phyloP scores from a whole-genome alignment of 1,140 invertebrate species.

The Caenorhabditis tropicalis region DNA sequence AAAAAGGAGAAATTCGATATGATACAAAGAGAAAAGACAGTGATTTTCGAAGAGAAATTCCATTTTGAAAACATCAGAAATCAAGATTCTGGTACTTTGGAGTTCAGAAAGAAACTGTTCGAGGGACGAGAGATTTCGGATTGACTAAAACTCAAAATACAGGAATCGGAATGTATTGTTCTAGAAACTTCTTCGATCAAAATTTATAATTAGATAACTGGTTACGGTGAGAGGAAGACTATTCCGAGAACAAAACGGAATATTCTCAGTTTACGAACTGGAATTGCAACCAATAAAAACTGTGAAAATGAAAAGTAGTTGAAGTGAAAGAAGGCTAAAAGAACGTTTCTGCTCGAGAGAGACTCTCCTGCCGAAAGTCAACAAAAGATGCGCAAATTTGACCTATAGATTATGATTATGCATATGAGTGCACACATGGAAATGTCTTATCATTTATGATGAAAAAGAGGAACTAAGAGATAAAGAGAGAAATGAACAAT shows the following conservation, averaged over 20 bases:
- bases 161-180: too few relatives aligned
- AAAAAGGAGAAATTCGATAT: slow-evolving; percentile 6
- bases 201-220: too few relatives aligned
- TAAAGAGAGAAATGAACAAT: background rate
- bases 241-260: too few relatives aligned
- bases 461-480: background rate
- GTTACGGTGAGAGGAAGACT: too few relatives aligned
- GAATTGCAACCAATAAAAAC: background rate
- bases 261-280: background rate
- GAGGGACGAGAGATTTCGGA: too few relatives aligned
- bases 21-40: background rate
- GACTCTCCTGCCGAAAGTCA: slow-evolving; percentile 11
- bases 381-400: slow-evolving; percentile 42
- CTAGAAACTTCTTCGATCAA: too few relatives aligned
- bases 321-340: background rate
- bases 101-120: background rate
- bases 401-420: slow-evolving; percentile 40
- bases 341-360: background rate
- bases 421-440: slow-evolving; percentile 43
- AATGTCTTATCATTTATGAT: slow-evolving; percentile 25
- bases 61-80: background rate
- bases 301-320: slow-evolving; percentile 21
- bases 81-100: background rate
- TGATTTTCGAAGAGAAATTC: background rate
- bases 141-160: too few relatives aligned